These are phyloP conservation scores for Hycleus phaleratus DNA, from an alignment of 1,140 invertebrate species.

Conservation along the genomic window DNA sequence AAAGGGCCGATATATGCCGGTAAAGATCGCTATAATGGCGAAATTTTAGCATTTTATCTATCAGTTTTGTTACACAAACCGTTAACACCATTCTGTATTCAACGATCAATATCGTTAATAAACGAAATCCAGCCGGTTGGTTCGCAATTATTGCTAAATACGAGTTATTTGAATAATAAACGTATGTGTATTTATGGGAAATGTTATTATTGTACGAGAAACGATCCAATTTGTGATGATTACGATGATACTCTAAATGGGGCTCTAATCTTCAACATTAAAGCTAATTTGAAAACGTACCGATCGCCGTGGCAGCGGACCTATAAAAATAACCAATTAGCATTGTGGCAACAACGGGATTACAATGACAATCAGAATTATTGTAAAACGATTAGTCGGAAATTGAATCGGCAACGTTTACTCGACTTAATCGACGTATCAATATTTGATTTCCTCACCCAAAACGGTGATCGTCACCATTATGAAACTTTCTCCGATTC, in stretches of 20 bases:
- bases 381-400: conserved; percentile 46
- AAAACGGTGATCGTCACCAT: conserved; percentile 91
- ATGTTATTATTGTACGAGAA: conserved; percentile 78
- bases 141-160: conserved; percentile 54
- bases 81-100: conserved; percentile 70
- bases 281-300: conserved; percentile 58
- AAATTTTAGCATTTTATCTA: conserved; percentile 91
- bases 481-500: conserved; percentile 75
- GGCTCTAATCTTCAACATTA: conserved; percentile 75
- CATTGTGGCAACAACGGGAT: conserved; percentile 72
- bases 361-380: conserved; percentile 44
- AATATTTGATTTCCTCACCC: conserved; percentile 89
- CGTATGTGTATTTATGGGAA: conserved; percentile 77
- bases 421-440: conserved; percentile 81
- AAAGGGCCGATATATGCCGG: conserved; percentile 77
- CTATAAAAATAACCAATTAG: conserved; percentile 66
- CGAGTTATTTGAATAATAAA: conserved; percentile 47
- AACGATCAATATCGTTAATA: conserved; percentile 66
- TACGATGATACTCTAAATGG: conserved; percentile 64
- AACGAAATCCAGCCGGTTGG: conserved; percentile 67
- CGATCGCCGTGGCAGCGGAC: conserved; percentile 85
- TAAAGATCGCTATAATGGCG: conserved; percentile 87
- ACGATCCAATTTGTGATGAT: conserved; percentile 73
- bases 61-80: conserved; percentile 69
- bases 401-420: conserved; percentile 52